Conservation (phyloP, 2,113 vertebrate genomes). For the Litocranius walleri region DNA sequence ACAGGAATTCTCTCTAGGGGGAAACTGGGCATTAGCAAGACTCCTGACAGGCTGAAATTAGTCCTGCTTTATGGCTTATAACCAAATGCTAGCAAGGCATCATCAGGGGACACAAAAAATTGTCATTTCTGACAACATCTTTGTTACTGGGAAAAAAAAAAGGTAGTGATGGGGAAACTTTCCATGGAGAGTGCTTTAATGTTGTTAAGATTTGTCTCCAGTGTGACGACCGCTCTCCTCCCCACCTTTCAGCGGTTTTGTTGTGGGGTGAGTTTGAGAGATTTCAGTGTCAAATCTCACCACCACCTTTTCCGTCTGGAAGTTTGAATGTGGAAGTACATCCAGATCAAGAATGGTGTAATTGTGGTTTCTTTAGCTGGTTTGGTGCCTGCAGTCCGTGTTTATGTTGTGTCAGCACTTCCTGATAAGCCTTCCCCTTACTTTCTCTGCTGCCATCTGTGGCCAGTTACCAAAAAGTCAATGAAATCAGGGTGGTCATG, state of each 20-base stretch:
- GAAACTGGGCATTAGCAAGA: slow-evolving; percentile 88
- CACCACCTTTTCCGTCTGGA: not conserved
- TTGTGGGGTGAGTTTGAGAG: not conserved
- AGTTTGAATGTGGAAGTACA: slow-evolving; percentile 50
- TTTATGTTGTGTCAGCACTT: slow-evolving; percentile 64
- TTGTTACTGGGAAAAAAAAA: slow-evolving; percentile 80
- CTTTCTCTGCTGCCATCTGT: slow-evolving; percentile 34
- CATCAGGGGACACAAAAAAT: slow-evolving; percentile 85
- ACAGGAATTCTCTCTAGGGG: slow-evolving; percentile 89
- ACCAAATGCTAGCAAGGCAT: slow-evolving; percentile 87
- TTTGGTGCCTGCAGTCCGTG: slow-evolving; percentile 13
- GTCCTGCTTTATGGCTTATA: slow-evolving; percentile 89
- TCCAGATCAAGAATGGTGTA: slow-evolving; percentile 51
- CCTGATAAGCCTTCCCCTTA: slow-evolving; percentile 37
- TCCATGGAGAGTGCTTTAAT: slow-evolving; percentile 65
- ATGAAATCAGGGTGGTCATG: not conserved
- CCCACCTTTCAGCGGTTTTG: slow-evolving; percentile 36
- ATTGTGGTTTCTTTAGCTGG: slow-evolving; percentile 56
- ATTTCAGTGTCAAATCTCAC: slow-evolving; percentile 40
- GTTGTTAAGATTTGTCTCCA: slow-evolving; percentile 71
- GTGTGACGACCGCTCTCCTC: slow-evolving; percentile 12
- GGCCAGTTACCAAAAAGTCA: slow-evolving; percentile 42
- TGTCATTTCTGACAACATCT: slow-evolving; percentile 89
- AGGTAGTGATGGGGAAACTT: slow-evolving; percentile 77
- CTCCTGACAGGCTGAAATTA: slow-evolving; percentile 90